Conservation (phyloP, 2,797 vertebrate species). For the Eulemur mongoz region DNA sequence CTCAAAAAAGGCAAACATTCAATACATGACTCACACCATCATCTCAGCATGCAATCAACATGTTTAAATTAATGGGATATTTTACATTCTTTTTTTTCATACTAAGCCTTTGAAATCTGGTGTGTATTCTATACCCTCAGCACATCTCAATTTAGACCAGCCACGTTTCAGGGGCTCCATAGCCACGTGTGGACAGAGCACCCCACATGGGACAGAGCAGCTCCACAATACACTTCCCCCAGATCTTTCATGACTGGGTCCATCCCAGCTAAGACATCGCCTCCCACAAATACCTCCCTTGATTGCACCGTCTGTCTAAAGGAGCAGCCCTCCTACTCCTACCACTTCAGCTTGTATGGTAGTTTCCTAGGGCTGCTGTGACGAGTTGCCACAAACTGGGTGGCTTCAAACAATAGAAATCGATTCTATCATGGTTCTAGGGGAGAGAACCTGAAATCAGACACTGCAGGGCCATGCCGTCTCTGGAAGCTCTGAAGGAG, state of each 20-base stretch:
- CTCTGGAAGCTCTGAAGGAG: not conserved
- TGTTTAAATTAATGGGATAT: not conserved
- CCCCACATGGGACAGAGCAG: not conserved
- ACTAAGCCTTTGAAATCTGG: not conserved
- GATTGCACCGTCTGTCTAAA: not conserved
- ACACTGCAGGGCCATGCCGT: not conserved
- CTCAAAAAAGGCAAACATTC: not conserved
- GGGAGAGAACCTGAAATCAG: not conserved
- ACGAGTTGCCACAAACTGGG: not conserved
- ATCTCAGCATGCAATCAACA: not conserved
- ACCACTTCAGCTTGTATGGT: not conserved
- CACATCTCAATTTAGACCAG: not conserved
- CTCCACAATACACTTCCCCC: not conserved
- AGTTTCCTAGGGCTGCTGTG: not conserved
- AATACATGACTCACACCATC: not conserved
- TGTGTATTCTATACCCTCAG: not conserved
- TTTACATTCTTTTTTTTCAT: not conserved
- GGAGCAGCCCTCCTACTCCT: not conserved
- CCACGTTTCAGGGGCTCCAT: too few species aligned
- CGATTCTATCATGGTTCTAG: not conserved
- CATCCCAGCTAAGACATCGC: not conserved
- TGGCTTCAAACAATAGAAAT: not conserved
- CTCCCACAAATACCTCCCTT: not conserved
- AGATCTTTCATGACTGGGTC: not conserved
- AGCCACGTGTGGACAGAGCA: not conserved